These are phyloP conservation scores for Erebia palarica DNA, from an alignment of 2,888 invertebrate species.

Conservation along the genomic window DNA sequence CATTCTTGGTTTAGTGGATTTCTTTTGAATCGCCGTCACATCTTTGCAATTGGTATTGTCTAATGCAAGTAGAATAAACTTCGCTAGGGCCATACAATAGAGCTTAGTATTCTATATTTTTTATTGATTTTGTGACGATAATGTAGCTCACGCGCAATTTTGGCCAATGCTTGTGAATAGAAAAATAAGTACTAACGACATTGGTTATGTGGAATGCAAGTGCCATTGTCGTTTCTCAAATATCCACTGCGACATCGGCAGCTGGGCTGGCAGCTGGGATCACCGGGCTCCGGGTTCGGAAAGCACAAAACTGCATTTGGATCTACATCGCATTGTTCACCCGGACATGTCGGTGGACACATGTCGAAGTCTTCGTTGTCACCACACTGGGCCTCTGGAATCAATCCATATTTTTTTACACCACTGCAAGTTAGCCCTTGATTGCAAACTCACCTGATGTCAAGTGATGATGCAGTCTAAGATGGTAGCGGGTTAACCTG, in stretches of 20 bases:
- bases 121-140: too few relatives aligned
- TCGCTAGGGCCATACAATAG: too few relatives aligned
- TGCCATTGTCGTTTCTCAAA: slow-evolving; percentile 26
- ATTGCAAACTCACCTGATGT: too few relatives aligned
- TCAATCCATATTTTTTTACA: not conserved
- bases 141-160: too few relatives aligned
- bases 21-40: not conserved
- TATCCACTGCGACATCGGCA: slow-evolving; percentile 35
- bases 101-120: too few relatives aligned
- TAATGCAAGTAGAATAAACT: too few relatives aligned
- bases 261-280: slow-evolving; percentile 24
- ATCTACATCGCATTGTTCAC: slow-evolving; percentile 28
- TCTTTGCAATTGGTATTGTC: not conserved
- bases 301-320: slow-evolving; percentile 18
- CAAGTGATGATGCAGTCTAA: too few relatives aligned
- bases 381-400: slow-evolving; percentile 20
- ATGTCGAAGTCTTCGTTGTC: slow-evolving; percentile 30
- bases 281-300: slow-evolving; percentile 14
- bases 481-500: too few relatives aligned
- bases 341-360: slow-evolving; percentile 28
- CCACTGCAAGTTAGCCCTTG: too few relatives aligned
- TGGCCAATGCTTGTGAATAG: not conserved
- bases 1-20: not conserved
- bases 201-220: slow-evolving; percentile 37
- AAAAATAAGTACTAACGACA: slow-evolving; percentile 25